Evolutionary conservation across 2,113 vertebrate species (phyloP).

Genomic region (Poeciliopsis turrubarensis): DNA sequence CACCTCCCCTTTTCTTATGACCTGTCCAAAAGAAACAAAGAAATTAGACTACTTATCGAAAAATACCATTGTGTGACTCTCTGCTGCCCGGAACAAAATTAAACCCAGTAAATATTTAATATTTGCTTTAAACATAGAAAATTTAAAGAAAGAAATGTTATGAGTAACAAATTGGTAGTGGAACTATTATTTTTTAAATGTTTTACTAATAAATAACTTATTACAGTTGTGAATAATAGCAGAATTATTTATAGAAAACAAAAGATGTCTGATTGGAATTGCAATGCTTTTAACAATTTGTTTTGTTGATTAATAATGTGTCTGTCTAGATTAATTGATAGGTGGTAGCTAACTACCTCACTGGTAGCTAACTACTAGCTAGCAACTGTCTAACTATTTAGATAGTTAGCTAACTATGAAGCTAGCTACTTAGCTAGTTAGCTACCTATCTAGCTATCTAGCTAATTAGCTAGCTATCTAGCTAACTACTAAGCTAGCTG

Average conservation of each 20-base stretch:
- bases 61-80: not conserved
- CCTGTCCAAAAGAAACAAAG: constrained; percentile 74
- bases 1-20: constrained; percentile 97
- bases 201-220: not conserved
- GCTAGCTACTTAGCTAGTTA: too few species aligned
- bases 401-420: too few species aligned
- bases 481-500: too few species aligned
- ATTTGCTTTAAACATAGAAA: not conserved
- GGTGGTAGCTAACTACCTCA: too few species aligned
- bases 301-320: not conserved
- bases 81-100: not conserved
- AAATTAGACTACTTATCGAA: not conserved
- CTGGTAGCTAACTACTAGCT: too few species aligned
- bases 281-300: not conserved
- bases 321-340: too few species aligned
- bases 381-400: too few species aligned
- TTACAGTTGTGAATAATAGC: not conserved
- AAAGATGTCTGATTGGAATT: not conserved
- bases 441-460: too few species aligned
- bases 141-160: not conserved
- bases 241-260: not conserved
- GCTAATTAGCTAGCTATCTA: too few species aligned
- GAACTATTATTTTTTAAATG: too few species aligned
- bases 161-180: too few species aligned
- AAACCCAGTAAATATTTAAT: not conserved